Percentiles rank a stretch among this genome's conserved stretches.
phyloP scores from a whole-genome alignment of 2,113 vertebrate species.

The Tragelaphus buxtoni region DNA sequence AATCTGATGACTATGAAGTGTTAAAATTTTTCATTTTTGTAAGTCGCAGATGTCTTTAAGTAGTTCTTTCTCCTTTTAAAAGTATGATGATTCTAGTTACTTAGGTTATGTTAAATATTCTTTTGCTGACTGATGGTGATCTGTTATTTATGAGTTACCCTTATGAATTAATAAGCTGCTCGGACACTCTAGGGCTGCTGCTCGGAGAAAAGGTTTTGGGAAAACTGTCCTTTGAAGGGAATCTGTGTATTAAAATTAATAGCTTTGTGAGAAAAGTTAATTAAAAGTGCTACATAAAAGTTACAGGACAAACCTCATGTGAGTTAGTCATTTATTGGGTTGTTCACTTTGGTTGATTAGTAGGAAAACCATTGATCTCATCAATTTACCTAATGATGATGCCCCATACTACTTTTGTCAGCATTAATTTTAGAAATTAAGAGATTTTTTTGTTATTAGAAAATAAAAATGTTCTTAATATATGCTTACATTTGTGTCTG shows the following conservation, averaged over 20 bases:
- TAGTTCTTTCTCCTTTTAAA: constrained; percentile 28
- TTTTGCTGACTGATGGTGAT: background rate
- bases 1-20: background rate
- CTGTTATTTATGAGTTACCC: background rate
- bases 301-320: background rate
- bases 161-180: background rate
- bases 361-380: background rate
- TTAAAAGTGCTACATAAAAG: constrained; percentile 42
- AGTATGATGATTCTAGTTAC: constrained; percentile 11
- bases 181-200: background rate
- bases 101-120: constrained; percentile 11
- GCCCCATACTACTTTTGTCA: background rate
- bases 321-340: background rate
- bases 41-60: background rate
- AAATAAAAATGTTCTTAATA: constrained; percentile 17
- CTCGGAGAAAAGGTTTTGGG: background rate
- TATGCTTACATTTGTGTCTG: background rate
- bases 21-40: background rate
- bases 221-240: background rate
- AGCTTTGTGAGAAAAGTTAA: constrained; percentile 38
- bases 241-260: constrained; percentile 18
- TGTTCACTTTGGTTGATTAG: background rate
- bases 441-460: background rate
- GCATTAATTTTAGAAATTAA: background rate
- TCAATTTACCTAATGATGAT: background rate